Evolutionary conservation across 2,888 invertebrate species (phyloP), one percentile per base, ranked within the genome.

Genomic region (Pilophorus perplexus): DNA sequence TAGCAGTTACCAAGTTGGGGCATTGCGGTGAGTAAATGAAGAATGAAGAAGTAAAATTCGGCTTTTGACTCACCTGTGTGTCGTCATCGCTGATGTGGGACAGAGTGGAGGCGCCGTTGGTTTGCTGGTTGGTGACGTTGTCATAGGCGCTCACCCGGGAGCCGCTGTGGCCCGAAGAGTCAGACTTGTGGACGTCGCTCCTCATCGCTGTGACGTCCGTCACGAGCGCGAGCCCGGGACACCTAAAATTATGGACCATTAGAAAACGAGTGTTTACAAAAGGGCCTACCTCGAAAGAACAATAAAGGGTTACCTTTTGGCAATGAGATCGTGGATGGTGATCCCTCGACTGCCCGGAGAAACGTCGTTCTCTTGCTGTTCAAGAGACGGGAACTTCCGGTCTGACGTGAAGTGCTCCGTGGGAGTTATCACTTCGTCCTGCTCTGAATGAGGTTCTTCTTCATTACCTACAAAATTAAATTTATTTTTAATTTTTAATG

Each of bases 311-410:
- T 77, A 86, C 86, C 85, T 81, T 77, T 88, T 87, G 67, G 87
- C 85, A 70, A 90, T 88, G 72, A 90, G 84, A 78, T 89, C 88
- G 74, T 89, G 89, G 38, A 89, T 85, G 23, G 89, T 88, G 37
- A 73, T 68, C 40, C 79, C 80, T 28, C 65, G 57, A 46, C 62
- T 50, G 6, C 68, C 79, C 18, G 81, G 79, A 67, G 85, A 85
- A 0, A 69, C 65, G 6, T 72, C 72, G 16, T 68, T 69, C 16
- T 71, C 72, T 66, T 74, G 73, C 52, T 74, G 74, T 66, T 74
- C 74, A 20, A 74, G 66, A 8, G 74, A 71, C 8, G 74, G 74
- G 68, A 74, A 74, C 60, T 71, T 71, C 38, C 71, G 65, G 23
- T 73, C 74, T 14, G 71, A 64, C 25, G 65, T 71, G 37, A 72